These are phyloP conservation scores for Timandra comae DNA, from an alignment of 2,888 invertebrate genomes.

Conservation along the genomic window DNA sequence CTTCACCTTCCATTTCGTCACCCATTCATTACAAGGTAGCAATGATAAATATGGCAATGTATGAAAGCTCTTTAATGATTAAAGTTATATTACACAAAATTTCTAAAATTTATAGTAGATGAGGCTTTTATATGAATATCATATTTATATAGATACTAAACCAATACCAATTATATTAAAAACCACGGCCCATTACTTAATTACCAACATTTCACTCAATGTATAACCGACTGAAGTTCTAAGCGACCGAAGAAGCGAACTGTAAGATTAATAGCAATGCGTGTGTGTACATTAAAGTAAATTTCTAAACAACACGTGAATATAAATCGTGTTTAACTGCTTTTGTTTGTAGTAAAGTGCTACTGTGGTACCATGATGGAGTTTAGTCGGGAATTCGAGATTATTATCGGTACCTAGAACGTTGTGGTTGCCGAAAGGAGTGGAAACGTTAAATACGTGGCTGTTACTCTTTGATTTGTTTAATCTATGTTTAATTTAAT, in stretches of 20 bases:
- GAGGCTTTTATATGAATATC: neutral
- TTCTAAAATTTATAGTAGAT: too few relatives aligned
- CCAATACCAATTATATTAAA: neutral
- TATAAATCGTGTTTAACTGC: slow-evolving; percentile 65
- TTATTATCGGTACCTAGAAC: neutral
- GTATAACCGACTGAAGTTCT: neutral
- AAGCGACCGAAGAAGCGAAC: slow-evolving; percentile 13
- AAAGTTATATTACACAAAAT: too few relatives aligned
- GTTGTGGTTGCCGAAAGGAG: neutral
- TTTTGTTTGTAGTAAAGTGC: slow-evolving; percentile 31
- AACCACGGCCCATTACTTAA: neutral
- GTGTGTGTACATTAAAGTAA: slow-evolving; percentile 61
- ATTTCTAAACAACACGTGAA: slow-evolving; percentile 63
- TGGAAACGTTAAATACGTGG: too few relatives aligned
- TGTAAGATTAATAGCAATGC: slow-evolving; percentile 57
- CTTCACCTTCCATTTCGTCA: too few relatives aligned
- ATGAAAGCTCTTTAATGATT: too few relatives aligned
- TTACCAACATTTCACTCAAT: too few relatives aligned
- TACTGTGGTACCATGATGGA: slow-evolving; percentile 13
- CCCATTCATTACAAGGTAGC: too few relatives aligned
- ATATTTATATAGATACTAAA: neutral
- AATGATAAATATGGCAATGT: too few relatives aligned
- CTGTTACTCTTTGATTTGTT: too few relatives aligned
- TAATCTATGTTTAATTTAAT: too few relatives aligned
- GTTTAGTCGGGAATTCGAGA: neutral